Conservation (phyloP, 1,140 invertebrate genomes). For the Bradysia coprophila region DNA sequence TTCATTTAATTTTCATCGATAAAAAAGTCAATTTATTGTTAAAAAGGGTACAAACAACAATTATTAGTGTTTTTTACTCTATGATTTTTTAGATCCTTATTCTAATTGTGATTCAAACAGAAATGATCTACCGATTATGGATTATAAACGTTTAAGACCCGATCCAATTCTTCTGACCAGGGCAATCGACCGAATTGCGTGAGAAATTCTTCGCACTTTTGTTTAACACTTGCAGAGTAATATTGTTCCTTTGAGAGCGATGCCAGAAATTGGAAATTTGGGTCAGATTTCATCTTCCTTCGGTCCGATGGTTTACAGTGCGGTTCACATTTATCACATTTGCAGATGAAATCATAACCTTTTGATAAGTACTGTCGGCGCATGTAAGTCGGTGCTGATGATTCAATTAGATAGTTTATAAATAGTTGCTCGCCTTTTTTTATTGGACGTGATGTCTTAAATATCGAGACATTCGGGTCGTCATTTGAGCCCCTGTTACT, state of each 20-base stretch:
- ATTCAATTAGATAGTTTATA: neutral
- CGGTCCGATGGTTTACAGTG: neutral
- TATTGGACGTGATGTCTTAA: neutral
- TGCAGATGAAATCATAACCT: neutral
- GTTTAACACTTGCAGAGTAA: neutral
- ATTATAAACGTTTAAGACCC: neutral
- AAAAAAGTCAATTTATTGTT: neutral
- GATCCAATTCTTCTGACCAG: neutral
- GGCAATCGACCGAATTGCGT: neutral
- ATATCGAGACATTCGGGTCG: too few relatives aligned
- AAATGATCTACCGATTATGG: neutral
- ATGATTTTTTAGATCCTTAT: neutral
- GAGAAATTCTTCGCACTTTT: neutral
- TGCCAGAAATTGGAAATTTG: neutral
- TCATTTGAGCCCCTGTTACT: too few relatives aligned
- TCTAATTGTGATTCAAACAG: too few relatives aligned
- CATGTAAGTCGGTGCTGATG: neutral
- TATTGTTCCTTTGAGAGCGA: neutral
- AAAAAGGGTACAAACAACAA: neutral
- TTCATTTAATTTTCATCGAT: neutral
- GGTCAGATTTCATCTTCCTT: neutral
- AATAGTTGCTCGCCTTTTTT: neutral
- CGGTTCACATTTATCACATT: neutral
- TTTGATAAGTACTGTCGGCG: neutral
- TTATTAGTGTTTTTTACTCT: neutral